These are phyloP conservation scores for Mythimna pallens DNA, from an alignment of 2,888 invertebrate genomes.

Conservation along the genomic window DNA sequence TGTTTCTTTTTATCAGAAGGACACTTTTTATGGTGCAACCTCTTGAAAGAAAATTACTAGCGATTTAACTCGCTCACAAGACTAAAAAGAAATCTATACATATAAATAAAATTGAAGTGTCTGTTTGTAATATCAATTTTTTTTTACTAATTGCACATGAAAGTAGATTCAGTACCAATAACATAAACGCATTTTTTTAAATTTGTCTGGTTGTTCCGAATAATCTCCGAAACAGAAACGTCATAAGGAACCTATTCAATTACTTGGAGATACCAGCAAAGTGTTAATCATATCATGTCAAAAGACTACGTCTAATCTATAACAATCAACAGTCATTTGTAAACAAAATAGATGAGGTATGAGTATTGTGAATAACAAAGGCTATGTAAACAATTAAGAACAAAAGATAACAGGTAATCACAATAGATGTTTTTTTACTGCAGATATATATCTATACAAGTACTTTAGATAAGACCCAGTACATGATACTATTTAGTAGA, in stretches of 20 bases:
- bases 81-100: too few relatives aligned
- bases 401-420: constrained; percentile 1
- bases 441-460: neutral
- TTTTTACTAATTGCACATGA: too few relatives aligned
- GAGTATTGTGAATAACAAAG: neutral
- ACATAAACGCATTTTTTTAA: too few relatives aligned
- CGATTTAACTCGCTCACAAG: too few relatives aligned
- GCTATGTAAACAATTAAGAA: constrained; percentile 13
- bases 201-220: too few relatives aligned
- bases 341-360: constrained; percentile 15
- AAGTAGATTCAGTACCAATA: too few relatives aligned
- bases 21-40: too few relatives aligned
- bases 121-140: too few relatives aligned
- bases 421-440: neutral
- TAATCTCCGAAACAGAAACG: neutral
- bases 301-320: constrained; percentile 3
- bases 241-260: neutral
- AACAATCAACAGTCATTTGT: constrained; percentile 19
- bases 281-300: constrained; percentile 32
- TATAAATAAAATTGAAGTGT: too few relatives aligned
- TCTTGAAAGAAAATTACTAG: too few relatives aligned
- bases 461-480: neutral
- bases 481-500: constrained; percentile 6
- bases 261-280: constrained; percentile 21
- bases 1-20: too few relatives aligned